These are phyloP conservation scores for Hormaphis cornu DNA, from an alignment of 1,140 invertebrate genomes.

Conservation along the genomic window DNA sequence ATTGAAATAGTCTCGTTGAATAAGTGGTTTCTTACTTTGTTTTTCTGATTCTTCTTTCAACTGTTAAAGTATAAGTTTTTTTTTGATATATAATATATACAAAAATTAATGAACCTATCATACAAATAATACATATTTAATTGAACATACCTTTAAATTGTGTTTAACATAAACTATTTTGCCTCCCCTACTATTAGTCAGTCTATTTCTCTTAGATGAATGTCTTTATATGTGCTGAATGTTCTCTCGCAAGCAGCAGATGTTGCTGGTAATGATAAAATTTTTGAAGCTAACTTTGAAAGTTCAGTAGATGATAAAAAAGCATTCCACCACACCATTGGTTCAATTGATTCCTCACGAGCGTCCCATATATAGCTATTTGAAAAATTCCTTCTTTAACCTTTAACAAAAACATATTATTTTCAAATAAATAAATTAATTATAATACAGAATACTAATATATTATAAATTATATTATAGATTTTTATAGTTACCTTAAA, in stretches of 20 bases:
- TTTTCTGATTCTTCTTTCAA: neutral
- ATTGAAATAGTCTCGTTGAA: neutral
- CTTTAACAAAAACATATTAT: neutral
- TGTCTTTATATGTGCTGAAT: conserved; percentile 18
- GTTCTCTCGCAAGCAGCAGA: neutral
- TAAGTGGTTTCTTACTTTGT: neutral
- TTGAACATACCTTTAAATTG: neutral
- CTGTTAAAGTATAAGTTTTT: neutral
- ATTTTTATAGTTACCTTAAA: neutral
- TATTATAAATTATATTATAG: neutral
- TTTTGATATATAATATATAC: neutral
- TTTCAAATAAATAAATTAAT: neutral
- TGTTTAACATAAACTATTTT: conserved; percentile 15
- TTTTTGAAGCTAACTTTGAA: conserved; percentile 8
- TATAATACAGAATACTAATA: neutral
- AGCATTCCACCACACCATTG: conserved; percentile 17
- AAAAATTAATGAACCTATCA: too few relatives aligned
- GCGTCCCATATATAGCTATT: conserved; percentile 2
- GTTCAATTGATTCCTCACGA: neutral
- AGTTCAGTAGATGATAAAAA: conserved; percentile 10
- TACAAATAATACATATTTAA: neutral
- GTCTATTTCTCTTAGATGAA: neutral
- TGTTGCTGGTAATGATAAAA: conserved; percentile 9
- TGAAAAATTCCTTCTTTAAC: neutral
- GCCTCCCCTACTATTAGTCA: neutral